These are phyloP conservation scores for Eledona agricola DNA, from an alignment of 2,888 invertebrate species.

Conservation along the genomic window DNA sequence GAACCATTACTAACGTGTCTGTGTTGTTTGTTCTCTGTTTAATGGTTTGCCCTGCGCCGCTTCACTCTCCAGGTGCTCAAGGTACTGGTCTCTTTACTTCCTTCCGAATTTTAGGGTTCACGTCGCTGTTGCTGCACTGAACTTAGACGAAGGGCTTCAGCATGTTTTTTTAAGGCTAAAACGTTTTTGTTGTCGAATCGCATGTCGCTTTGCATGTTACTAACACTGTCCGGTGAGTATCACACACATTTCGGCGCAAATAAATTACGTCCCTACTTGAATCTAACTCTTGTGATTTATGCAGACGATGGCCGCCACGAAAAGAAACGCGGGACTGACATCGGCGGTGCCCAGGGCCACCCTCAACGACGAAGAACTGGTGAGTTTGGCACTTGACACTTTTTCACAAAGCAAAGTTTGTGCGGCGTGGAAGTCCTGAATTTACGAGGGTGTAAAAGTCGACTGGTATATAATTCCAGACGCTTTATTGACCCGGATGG, in stretches of 20 bases:
- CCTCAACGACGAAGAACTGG: slow-evolving; percentile 98
- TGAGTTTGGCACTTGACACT: slow-evolving; percentile 69
- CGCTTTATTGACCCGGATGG: no score
- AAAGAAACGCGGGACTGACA: slow-evolving; percentile 95
- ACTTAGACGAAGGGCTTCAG: no score
- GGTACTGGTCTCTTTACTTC: slow-evolving; percentile 60
- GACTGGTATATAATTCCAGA: no score
- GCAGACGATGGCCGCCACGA: slow-evolving; percentile 99
- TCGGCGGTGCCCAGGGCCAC: slow-evolving; percentile 97
- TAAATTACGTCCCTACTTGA: no score
- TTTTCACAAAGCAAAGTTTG: no score
- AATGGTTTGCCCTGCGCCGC: slow-evolving; percentile 61
- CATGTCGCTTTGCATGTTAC: slow-evolving; percentile 22
- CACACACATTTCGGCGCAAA: no score
- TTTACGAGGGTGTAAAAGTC: no score
- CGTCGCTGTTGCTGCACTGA: slow-evolving; percentile 15
- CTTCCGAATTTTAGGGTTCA: slow-evolving; percentile 30
- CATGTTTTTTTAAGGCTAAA: slow-evolving; percentile 39
- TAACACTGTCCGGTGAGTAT: no score
- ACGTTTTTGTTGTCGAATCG: slow-evolving; percentile 10
- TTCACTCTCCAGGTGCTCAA: slow-evolving; percentile 65
- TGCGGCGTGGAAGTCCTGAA: no score
- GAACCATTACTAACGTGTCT: slow-evolving; percentile 59
- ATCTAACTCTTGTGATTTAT: slow-evolving; percentile 29
- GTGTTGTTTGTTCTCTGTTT: slow-evolving; percentile 63